Evolutionary conservation across 2,888 invertebrate species (phyloP), one percentile per base, ranked within the genome.

Genomic region (Stenurella melanura): DNA sequence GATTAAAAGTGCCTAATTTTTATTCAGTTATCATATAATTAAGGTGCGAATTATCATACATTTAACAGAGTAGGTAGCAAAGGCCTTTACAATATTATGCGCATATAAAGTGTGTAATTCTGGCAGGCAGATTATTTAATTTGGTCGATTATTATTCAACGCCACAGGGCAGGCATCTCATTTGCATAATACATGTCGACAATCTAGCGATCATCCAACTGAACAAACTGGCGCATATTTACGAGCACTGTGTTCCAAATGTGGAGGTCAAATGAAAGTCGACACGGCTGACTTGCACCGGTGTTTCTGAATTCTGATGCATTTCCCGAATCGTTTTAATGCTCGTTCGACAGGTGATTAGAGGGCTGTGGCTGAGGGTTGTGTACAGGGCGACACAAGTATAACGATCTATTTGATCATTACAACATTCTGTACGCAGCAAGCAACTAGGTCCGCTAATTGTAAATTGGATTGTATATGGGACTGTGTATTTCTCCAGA

Each of bases 101-200:
- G 74, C 71, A 78, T 78, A 75, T 60, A 73, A 66, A 78, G 69
- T 70, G 42, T 71, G 74, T 74, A 75, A 75, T 74, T 74, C 78
- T 67, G 75, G 70, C 70, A 56, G 34, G 75, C 68, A 67, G 67
- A 75, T 78, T 78, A 78, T 78, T 74, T 74, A 75, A 78, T 78
- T 74, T 19, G 34, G 60, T 38, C 68, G 71, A 75, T 75, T 78
- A 70, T 78, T 78, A 78, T 78, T 76, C 78, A 72, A 26, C 67
- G 70, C 75, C 68, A 56, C 70, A 57, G 61, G 66, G 54, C 63
- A 50, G 63, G 72, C 72, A 54, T 19, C 54, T 17, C 72, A 63
- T 72, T 72, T 72, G 54, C 72, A 72, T 72, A 72, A 72, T 72
- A 72, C 72, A 72, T 63, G 72, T 72, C 72, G 72, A 63, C 72